Base-by-base conservation (phyloP, 2,113 vertebrate genomes). In the Spea bombifrons region DNA sequence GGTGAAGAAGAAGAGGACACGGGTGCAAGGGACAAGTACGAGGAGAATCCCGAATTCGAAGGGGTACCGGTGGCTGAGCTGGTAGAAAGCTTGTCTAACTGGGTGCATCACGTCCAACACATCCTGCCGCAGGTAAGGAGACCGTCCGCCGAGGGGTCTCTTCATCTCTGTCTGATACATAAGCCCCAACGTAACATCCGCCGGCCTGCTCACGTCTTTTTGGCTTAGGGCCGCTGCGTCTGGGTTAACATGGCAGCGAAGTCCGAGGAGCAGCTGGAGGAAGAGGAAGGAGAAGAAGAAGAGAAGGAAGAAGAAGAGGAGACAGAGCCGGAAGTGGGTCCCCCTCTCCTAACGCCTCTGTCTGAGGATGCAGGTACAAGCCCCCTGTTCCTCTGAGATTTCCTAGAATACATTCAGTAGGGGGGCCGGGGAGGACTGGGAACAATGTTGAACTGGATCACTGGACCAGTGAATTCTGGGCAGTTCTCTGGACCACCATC, bases 321-420 rank as follows among this genome's bases (percentile, higher is more conserved):
- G 68, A 68, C 81, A 5, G 90, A 95, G 82, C 93, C 93, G 69
- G 96, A 99, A 88, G 86, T 89, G 75, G 97, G 97, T 46, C 96
- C 95, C 5, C 92, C 93, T 49, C 91, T 99, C 82, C 90, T 99
- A 72, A 97, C 94, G 30, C 91, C 94, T 0, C 84, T 99, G 3
- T 96, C 96, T 73, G 93, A 97, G 87, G 97, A 99, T 85, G 91
- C 89, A 93, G 95, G 97, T 99, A 86, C 82, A 84, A 66, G n/a
- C 7, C 44, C 5, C 49, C 17, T 16, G n/a, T 49, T 7, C 16
- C n/a, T 4, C 17, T n/a, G 3, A 59, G 16, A 59, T 10, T n/a
- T 15, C 57, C 57, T 59, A n/a, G 30, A 30, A 30, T 30, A 30
- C 1, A 30, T 30, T 30, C 1, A 30, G 2, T 30, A 30, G 30